Conservation (phyloP, 2,888 invertebrate genomes). For the Metopia argyrocephala region DNA sequence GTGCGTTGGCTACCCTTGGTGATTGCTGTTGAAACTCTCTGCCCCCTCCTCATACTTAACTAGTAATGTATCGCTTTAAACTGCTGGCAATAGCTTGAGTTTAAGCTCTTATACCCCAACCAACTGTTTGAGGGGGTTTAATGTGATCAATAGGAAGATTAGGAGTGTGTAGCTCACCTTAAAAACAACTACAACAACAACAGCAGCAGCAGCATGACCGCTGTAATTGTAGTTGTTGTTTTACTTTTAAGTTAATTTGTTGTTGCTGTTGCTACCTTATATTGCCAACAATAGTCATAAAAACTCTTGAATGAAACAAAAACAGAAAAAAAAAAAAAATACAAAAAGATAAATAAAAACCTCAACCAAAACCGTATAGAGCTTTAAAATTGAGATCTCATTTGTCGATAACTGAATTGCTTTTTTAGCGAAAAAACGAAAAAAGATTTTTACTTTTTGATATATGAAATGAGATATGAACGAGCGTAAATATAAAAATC, state of each 20-base stretch:
- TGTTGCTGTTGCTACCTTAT: conserved; percentile 47
- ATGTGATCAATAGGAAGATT: conserved; percentile 63
- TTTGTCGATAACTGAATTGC: conserved; percentile 63
- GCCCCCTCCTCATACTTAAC: not conserved
- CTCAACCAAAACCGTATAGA: conserved; percentile 56
- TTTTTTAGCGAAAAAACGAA: conserved; percentile 41
- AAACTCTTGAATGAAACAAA: conserved; percentile 27
- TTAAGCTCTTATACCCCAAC: not conserved
- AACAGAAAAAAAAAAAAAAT: not conserved
- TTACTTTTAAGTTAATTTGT: conserved; percentile 36
- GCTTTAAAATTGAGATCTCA: conserved; percentile 65
- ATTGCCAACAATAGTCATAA: conserved; percentile 64
- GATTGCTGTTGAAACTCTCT: conserved; percentile 4
- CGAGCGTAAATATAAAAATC: conserved; percentile 61
- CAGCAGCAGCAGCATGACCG: conserved; percentile 47
- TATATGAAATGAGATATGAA: conserved; percentile 64
- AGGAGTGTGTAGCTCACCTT: conserved; percentile 61
- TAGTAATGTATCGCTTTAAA: too few species aligned
- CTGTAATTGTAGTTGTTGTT: conserved; percentile 45
- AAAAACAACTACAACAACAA: not conserved
- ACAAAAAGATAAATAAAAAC: conserved; percentile 1
- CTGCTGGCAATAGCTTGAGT: not conserved
- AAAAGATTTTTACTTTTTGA: conserved; percentile 63
- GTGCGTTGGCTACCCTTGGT: conserved; percentile 61
- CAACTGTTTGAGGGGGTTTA: conserved; percentile 35